These are phyloP conservation scores for Eptatretus atami DNA, from an alignment of 2,797 vertebrate species.

Conservation along the genomic window DNA sequence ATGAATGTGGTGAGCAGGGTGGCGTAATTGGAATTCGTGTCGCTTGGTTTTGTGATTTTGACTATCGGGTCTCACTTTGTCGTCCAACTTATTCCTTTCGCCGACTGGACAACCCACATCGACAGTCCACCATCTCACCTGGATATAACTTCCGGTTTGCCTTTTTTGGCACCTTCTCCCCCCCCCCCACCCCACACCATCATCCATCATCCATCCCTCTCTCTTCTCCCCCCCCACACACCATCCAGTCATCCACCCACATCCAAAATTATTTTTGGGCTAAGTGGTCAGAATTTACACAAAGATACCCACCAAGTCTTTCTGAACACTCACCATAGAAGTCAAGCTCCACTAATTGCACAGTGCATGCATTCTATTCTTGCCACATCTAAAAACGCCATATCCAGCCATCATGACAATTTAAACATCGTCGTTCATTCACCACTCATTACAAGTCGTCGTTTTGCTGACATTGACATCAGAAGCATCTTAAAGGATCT, in stretches of 20 bases:
- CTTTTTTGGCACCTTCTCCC: neutral
- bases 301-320: no score
- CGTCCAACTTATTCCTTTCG: neutral
- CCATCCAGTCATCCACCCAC: neutral
- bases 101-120: neutral
- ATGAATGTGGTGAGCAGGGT: neutral
- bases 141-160: neutral
- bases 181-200: neutral
- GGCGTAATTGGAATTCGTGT: neutral
- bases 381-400: no score
- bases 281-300: no score
- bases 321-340: no score
- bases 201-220: neutral
- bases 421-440: no score
- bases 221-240: neutral
- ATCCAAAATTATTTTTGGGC: no score
- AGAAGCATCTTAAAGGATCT: no score
- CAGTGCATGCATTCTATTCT: no score
- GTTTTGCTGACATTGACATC: no score
- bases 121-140: neutral
- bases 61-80: neutral
- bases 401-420: no score
- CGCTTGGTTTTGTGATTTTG: neutral
- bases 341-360: no score
- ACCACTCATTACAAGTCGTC: no score